phyloP scores from a whole-genome alignment of 2,888 invertebrate species.

The Eumerus sabulonum region DNA sequence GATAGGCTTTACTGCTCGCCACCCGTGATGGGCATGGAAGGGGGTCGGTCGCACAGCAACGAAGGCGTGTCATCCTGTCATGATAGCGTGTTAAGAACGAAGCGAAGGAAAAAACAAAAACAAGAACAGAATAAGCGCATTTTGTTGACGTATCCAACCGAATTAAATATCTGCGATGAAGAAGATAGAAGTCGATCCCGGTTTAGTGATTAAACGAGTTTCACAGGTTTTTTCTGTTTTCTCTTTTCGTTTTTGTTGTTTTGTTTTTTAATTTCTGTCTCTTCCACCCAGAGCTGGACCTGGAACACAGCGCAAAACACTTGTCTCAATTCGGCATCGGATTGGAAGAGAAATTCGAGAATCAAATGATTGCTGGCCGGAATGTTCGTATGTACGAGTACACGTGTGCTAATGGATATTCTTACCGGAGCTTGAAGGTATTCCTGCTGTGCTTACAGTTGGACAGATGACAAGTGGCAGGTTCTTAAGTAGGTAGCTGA shows the following conservation, averaged over 20 bases:
- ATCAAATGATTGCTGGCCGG: too few relatives aligned
- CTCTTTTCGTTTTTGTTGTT: too few relatives aligned
- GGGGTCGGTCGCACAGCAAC: background rate
- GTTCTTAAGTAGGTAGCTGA: too few relatives aligned
- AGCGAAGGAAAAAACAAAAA: slow-evolving; percentile 12
- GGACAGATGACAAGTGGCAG: too few relatives aligned
- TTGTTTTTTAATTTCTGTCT: too few relatives aligned
- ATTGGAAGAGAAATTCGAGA: too few relatives aligned
- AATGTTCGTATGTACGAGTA: too few relatives aligned
- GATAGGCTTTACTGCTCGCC: background rate
- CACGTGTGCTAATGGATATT: too few relatives aligned
- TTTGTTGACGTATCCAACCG: slow-evolving; percentile 34
- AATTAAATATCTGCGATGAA: slow-evolving; percentile 26
- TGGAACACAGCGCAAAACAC: slow-evolving; percentile 25
- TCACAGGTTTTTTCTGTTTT: slow-evolving; percentile 40
- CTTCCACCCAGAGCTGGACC: background rate
- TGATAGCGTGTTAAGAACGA: slow-evolving; percentile 36
- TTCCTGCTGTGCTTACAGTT: too few relatives aligned
- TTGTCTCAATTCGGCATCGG: slow-evolving; percentile 40
- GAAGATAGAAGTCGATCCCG: slow-evolving; percentile 26
- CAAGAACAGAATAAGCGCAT: slow-evolving; percentile 27
- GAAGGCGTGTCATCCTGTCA: slow-evolving; percentile 52
- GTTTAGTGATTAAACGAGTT: slow-evolving; percentile 51
- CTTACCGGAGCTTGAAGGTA: too few relatives aligned
- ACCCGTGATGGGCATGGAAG: background rate